phyloP scores from a whole-genome alignment of 2,888 invertebrate species.

The Drosophila pegasa region DNA sequence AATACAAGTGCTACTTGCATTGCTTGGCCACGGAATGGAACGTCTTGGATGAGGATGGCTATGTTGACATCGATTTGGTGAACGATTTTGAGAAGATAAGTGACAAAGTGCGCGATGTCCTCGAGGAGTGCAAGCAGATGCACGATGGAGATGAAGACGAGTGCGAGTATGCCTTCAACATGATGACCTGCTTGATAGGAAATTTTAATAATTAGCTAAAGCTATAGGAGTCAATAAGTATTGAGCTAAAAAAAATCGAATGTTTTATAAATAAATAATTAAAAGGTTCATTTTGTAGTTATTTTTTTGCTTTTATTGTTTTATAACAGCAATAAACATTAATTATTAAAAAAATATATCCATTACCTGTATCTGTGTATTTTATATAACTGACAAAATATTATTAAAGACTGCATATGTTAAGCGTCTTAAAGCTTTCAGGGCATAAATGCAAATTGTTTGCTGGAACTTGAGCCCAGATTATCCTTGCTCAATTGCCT shows the following conservation, averaged over 20 bases:
- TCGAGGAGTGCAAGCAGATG: slow-evolving; percentile 10
- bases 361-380: too few species aligned
- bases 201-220: not conserved
- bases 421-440: too few species aligned
- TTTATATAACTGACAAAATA: too few species aligned
- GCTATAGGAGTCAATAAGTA: not conserved
- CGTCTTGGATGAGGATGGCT: slow-evolving; percentile 34
- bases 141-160: not conserved
- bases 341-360: too few species aligned
- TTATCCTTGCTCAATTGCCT: too few species aligned
- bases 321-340: too few species aligned
- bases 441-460: too few species aligned
- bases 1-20: slow-evolving; percentile 43
- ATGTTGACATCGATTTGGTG: slow-evolving; percentile 27
- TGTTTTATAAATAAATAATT: not conserved
- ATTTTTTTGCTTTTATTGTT: too few species aligned
- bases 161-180: slow-evolving; percentile 18
- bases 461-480: too few species aligned
- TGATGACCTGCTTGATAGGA: not conserved
- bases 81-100: not conserved
- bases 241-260: not conserved
- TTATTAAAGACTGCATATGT: too few species aligned
- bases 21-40: slow-evolving; percentile 28
- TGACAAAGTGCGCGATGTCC: not conserved
- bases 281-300: too few species aligned